phyloP scores from a whole-genome alignment of 2,888 invertebrate genomes.

The Drosophila paranaensis region DNA sequence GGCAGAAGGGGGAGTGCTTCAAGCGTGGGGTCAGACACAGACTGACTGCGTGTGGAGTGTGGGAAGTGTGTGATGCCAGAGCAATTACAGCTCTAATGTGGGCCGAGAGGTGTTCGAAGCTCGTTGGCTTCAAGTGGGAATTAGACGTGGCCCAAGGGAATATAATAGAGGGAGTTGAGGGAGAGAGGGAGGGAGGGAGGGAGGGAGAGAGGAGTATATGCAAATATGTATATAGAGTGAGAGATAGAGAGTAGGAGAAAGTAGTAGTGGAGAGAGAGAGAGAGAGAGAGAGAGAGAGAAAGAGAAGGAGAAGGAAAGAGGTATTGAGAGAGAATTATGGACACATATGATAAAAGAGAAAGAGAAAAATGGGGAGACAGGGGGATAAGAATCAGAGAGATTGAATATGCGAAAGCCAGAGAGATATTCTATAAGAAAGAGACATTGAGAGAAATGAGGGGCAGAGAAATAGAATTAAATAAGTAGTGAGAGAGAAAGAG shows the following conservation, averaged over 20 bases:
- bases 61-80: background rate
- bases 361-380: background rate
- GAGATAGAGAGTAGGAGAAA: background rate
- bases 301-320: too few species aligned
- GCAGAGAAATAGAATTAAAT: background rate
- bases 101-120: background rate
- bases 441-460: background rate
- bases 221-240: too few species aligned
- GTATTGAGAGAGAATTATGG: too few species aligned
- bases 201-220: background rate
- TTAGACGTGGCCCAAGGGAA: background rate
- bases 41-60: background rate
- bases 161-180: background rate
- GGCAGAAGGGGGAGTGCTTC: background rate
- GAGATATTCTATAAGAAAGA: background rate
- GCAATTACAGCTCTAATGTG: background rate
- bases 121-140: background rate
- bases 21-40: too few species aligned
- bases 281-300: too few species aligned
- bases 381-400: too few species aligned
- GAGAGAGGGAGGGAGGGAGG: background rate
- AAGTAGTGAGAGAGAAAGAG: background rate
- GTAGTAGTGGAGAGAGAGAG: background rate
- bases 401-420: too few species aligned
- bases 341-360: background rate